Conservation (phyloP, 2,888 invertebrate species). For the Cantharis flavilabris region DNA sequence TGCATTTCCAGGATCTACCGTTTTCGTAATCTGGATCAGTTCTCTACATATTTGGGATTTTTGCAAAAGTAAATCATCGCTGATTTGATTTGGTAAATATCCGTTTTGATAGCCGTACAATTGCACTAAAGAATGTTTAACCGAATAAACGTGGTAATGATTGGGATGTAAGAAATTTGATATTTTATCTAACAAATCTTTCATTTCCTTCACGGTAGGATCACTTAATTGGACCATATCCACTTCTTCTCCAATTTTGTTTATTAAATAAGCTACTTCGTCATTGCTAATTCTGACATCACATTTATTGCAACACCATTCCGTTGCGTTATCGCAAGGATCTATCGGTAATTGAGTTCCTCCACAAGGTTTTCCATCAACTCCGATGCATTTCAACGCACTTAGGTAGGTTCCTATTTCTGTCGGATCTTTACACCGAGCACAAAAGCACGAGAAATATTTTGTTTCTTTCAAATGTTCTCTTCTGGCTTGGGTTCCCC, state of each 20-base stretch:
- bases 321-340: conserved; percentile 71
- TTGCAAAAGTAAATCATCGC: conserved; percentile 63
- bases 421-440: conserved; percentile 78
- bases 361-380: conserved; percentile 56
- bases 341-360: conserved; percentile 73
- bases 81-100: conserved; percentile 59
- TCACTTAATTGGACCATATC: conserved; percentile 67
- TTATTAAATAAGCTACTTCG: conserved; percentile 69
- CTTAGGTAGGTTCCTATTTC: conserved; percentile 78
- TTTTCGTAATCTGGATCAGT: conserved; percentile 64
- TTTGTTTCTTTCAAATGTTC: conserved; percentile 79
- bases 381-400: conserved; percentile 65
- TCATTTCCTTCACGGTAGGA: conserved; percentile 64
- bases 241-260: conserved; percentile 77
- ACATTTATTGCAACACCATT: conserved; percentile 79
- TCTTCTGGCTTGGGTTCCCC: conserved; percentile 82
- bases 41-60: conserved; percentile 73
- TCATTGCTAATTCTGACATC: conserved; percentile 65
- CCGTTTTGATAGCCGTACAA: conserved; percentile 74
- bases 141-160: conserved; percentile 81
- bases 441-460: conserved; percentile 76
- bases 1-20: conserved; percentile 74
- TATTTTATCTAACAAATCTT: conserved; percentile 69
- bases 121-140: conserved; percentile 82
- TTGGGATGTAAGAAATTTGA: conserved; percentile 79